Conservation (phyloP, 2,888 invertebrate species). For the Andrena bucephala region DNA sequence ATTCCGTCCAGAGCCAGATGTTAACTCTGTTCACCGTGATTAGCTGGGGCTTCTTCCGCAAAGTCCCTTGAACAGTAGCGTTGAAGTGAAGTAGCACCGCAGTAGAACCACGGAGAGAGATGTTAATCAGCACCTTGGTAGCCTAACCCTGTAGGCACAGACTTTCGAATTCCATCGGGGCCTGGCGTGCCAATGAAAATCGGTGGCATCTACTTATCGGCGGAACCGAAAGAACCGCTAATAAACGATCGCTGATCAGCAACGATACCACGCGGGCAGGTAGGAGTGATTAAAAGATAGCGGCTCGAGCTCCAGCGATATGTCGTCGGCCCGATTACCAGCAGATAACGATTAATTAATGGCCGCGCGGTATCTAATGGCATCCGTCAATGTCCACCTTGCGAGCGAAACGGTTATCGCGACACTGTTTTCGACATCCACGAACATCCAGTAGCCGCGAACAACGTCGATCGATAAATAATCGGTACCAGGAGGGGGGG, state of each 20-base stretch:
- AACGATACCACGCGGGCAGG: background rate
- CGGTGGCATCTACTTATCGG: background rate
- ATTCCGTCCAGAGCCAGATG: too few species aligned
- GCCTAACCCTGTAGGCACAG: too few species aligned
- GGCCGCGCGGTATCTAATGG: slow-evolving; percentile 24
- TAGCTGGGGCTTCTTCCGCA: too few species aligned
- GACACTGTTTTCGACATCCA: slow-evolving; percentile 8
- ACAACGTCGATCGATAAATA: slow-evolving; percentile 9
- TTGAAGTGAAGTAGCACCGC: too few species aligned
- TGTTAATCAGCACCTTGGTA: too few species aligned
- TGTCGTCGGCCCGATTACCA: slow-evolving; percentile 3
- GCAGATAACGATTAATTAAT: slow-evolving; percentile 48
- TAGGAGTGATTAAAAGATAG: slow-evolving; percentile 13
- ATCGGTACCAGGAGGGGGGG: background rate
- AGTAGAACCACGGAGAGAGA: too few species aligned
- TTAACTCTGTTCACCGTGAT: too few species aligned
- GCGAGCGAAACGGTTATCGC: slow-evolving; percentile 33
- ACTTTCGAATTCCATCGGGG: background rate
- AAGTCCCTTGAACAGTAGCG: too few species aligned
- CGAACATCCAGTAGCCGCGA: background rate
- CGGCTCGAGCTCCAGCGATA: slow-evolving; percentile 9
- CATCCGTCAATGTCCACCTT: slow-evolving; percentile 34
- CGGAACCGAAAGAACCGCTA: background rate
- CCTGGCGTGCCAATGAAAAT: background rate
- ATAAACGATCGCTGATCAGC: background rate